Percentiles rank a stretch among this genome's conserved stretches.
Evolutionary conservation across 2,888 invertebrate species (phyloP).

Genomic region (Rambutsinella grinnellia): DNA sequence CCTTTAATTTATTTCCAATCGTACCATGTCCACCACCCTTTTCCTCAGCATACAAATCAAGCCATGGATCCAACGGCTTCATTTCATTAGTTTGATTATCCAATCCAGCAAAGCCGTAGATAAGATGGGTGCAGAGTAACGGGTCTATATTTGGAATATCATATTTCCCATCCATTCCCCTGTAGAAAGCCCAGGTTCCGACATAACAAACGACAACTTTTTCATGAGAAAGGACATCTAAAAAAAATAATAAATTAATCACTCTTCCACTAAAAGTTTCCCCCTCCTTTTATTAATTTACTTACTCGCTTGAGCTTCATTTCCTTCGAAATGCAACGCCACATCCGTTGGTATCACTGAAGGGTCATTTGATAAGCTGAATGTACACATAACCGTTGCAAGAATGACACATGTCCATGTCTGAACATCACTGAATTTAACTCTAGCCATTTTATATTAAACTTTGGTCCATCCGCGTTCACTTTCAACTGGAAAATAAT

Average conservation of each 20-base stretch:
- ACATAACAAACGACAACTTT: conserved; percentile 86
- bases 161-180: conserved; percentile 77
- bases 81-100: conserved; percentile 78
- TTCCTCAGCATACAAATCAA: conserved; percentile 81
- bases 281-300: neutral
- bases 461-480: neutral
- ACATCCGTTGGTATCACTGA: conserved; percentile 31
- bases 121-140: conserved; percentile 82
- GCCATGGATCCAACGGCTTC: conserved; percentile 81
- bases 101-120: conserved; percentile 86
- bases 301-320: conserved; percentile 38
- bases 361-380: conserved; percentile 32
- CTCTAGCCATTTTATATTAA: no score
- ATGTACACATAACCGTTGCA: conserved; percentile 2
- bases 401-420: neutral
- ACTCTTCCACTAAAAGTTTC: neutral
- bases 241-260: no score
- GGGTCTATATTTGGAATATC: conserved; percentile 77
- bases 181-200: conserved; percentile 84
- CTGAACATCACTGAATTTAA: no score
- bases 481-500: conserved; percentile 2
- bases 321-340: conserved; percentile 23
- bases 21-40: conserved; percentile 75
- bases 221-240: conserved; percentile 71
- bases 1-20: no score